phyloP scores from a whole-genome alignment of 1,140 invertebrate species.

The Mercenaria mercenaria region DNA sequence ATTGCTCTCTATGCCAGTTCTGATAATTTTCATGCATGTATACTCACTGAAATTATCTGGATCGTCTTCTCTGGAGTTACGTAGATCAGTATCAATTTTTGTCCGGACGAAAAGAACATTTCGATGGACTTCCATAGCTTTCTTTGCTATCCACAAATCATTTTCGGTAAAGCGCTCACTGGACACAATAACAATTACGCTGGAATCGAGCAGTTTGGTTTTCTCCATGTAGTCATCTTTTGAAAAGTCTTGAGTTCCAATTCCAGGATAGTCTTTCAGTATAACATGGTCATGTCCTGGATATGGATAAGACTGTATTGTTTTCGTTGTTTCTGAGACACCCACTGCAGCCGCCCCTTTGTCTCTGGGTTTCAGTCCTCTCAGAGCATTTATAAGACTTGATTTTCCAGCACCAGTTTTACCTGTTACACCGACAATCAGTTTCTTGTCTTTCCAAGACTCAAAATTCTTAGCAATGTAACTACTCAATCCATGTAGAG shows the following conservation, averaged over 20 bases:
- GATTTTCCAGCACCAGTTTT: neutral
- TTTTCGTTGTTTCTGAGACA: neutral
- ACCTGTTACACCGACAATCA: neutral
- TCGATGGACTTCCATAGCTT: neutral
- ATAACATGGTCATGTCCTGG: neutral
- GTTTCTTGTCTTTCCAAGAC: neutral
- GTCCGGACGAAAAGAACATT: neutral
- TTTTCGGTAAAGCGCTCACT: neutral
- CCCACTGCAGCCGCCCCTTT: neutral
- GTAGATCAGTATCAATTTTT: neutral
- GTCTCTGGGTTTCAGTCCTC: neutral
- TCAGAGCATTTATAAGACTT: slow-evolving; percentile 14
- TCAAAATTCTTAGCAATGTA: neutral
- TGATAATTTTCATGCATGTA: neutral
- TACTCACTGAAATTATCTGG: neutral
- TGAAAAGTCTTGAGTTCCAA: neutral
- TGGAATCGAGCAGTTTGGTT: neutral
- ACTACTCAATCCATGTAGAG: neutral
- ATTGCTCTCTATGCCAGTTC: neutral
- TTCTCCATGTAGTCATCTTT: neutral
- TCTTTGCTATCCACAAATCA: neutral
- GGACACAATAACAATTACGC: neutral
- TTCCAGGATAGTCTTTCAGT: neutral
- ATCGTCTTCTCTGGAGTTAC: neutral
- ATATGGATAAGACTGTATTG: neutral